Evolutionary conservation across 2,797 vertebrate genomes (phyloP).

Genomic region (Lagorchestes hirsutus): DNA sequence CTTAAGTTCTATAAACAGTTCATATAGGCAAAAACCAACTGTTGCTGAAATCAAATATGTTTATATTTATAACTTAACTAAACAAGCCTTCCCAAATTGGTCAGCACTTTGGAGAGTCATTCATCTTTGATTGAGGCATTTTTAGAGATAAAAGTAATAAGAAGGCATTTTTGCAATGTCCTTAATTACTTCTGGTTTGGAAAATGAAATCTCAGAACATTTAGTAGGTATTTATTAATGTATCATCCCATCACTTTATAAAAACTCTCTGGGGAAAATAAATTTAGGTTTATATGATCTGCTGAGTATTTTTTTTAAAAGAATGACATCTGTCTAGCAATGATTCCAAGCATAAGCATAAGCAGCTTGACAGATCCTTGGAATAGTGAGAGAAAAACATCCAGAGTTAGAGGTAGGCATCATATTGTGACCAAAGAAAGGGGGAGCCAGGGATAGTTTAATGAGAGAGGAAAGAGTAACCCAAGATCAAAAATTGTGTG

Average conservation of each 20-base stretch:
- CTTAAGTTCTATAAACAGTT: background rate
- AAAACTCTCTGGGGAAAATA: background rate
- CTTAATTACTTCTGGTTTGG: background rate
- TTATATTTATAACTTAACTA: background rate
- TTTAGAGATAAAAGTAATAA: background rate
- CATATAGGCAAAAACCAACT: background rate
- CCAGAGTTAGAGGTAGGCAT: background rate
- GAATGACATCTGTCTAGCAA: conserved; percentile 4
- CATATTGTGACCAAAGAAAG: conserved; percentile 3
- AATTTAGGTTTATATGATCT: conserved; percentile 13
- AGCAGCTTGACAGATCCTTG: background rate
- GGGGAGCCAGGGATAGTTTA: background rate
- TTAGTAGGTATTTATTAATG: conserved; percentile 32
- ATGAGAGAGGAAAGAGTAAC: background rate
- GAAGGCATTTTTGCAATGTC: background rate
- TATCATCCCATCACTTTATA: background rate
- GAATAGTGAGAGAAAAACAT: background rate
- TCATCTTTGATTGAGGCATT: background rate
- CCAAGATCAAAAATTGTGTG: conserved; percentile 5
- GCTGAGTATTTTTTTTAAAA: background rate
- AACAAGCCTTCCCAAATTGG: background rate
- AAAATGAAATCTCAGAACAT: conserved; percentile 18
- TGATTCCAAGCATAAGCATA: conserved; percentile 24
- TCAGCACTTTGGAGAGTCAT: background rate
- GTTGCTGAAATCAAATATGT: background rate